Evolutionary conservation across 2,888 invertebrate species (phyloP).

Genomic region (Drymonia ruficornis): DNA sequence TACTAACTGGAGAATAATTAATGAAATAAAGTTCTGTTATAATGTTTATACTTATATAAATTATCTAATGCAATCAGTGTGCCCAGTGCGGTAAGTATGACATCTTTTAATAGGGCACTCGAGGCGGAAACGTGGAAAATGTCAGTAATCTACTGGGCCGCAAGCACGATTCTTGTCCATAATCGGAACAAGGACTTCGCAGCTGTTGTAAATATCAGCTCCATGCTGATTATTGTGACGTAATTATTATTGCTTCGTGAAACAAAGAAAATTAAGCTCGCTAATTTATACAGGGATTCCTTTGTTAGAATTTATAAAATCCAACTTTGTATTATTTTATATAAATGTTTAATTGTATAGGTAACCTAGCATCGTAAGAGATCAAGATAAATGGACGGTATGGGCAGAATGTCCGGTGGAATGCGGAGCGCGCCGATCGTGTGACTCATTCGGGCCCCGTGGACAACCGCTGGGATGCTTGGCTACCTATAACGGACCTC

Average conservation of each 20-base stretch:
- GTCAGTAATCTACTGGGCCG: conserved; percentile 75
- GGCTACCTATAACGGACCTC: conserved; percentile 54
- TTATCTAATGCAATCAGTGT: conserved; percentile 31
- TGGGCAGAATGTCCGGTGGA: conserved; percentile 67
- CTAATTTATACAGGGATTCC: conserved; percentile 48
- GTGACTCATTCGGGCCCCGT: conserved; percentile 67
- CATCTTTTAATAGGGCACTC: conserved; percentile 79
- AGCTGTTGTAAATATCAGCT: conserved; percentile 81
- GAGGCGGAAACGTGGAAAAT: conserved; percentile 83
- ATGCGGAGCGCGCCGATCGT: conserved; percentile 59
- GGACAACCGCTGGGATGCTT: conserved; percentile 49
- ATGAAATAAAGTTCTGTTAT: too few species aligned
- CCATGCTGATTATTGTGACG: conserved; percentile 78
- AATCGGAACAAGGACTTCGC: conserved; percentile 82
- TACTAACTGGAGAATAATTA: too few species aligned
- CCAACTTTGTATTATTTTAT: conserved; percentile 29
- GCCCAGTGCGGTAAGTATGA: conserved; percentile 52
- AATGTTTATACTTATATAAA: conserved; percentile 21
- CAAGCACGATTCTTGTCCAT: conserved; percentile 81
- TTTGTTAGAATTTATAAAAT: conserved; percentile 50
- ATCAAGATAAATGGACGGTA: conserved; percentile 55
- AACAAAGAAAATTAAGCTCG: conserved; percentile 77
- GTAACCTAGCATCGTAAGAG: conserved; percentile 43
- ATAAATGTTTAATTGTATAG: conserved; percentile 39
- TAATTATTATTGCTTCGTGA: conserved; percentile 67